Base-by-base conservation (phyloP, 2,888 invertebrate species). In the Neoascia interrupta region DNA sequence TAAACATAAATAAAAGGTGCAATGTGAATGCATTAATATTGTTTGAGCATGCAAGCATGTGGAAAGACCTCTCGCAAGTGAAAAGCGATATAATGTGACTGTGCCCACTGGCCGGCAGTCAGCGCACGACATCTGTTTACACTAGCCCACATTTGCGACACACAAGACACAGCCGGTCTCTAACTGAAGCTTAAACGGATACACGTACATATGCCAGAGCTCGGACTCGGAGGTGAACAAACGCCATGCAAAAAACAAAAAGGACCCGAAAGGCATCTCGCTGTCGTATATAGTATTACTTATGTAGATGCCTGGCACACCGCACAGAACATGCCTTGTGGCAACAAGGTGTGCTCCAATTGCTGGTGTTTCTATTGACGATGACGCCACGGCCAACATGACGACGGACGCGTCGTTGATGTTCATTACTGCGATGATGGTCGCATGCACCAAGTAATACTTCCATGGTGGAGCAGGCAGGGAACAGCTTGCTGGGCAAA, bases 1-100 rank as follows among this genome's bases (percentile, higher is more conserved):
- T 70, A 64, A 72, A 76, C 76, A 72, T 53, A 64, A 76, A 76
- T 72, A 72, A 70, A 69, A 75, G 75, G 75, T 69, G 75, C 63
- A 69, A 75, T 63, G 54, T 58, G 60, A 69, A 61, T 61, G 74
- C 61, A 43, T 56, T 75, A 69, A 75, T 75, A 54, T 49, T 56
- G 21, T 56, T 63, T 41, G 21, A 31, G 41, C 75, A 75, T 69
- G 75, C 75, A 37, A 75, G 56, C 41, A 6, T 63, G 56, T 63
- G 61, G 49, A 69, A 19, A 16, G 37, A 45, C 18, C 31, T 43
- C 16, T 6, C 56, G 23, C 15, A n/a, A 47, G 28, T 41, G 36
- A 49, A 56, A 31, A 8, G 49, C 28, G 39, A 49, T 61, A 31
- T n/a, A 31, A 21, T 73, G 56, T 37, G 63, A 69, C 26, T 69